Evolutionary conservation across 2,797 vertebrate species (phyloP).

Genomic region (Sebastiscus albofasciatus): DNA sequence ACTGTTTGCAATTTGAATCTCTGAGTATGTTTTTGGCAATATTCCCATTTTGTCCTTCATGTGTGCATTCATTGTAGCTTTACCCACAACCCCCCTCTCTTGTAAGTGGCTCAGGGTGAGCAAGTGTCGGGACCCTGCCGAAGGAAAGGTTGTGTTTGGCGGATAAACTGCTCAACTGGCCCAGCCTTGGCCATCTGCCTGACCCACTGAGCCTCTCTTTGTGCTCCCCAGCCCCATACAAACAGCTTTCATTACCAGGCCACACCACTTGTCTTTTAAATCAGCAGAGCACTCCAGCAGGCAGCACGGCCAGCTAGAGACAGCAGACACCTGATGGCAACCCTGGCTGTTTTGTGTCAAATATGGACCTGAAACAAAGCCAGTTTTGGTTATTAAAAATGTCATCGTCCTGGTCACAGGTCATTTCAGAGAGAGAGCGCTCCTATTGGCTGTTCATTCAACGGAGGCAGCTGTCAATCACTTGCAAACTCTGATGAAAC

Average conservation of each 20-base stretch:
- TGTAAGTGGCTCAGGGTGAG: conserved; percentile 53
- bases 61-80: conserved; percentile 22
- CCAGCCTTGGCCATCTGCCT: conserved; percentile 72
- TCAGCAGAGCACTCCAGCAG: conserved; percentile 52
- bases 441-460: too few relatives aligned
- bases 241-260: conserved; percentile 69
- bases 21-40: background rate
- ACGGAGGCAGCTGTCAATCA: too few relatives aligned
- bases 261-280: conserved; percentile 66
- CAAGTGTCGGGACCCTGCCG: conserved; percentile 44
- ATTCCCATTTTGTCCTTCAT: background rate
- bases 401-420: too few relatives aligned
- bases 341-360: conserved; percentile 1
- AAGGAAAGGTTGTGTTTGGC: conserved; percentile 72
- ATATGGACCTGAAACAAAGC: background rate
- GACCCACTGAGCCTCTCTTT: conserved; percentile 76
- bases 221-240: conserved; percentile 56
- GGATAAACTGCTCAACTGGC: conserved; percentile 61
- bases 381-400: background rate
- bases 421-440: too few relatives aligned
- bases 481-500: too few relatives aligned
- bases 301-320: conserved; percentile 39
- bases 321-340: conserved; percentile 46
- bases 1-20: conserved; percentile 11
- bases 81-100: background rate